Base-by-base conservation (phyloP, 2,888 invertebrate genomes). In the Esperia sulphurella region DNA sequence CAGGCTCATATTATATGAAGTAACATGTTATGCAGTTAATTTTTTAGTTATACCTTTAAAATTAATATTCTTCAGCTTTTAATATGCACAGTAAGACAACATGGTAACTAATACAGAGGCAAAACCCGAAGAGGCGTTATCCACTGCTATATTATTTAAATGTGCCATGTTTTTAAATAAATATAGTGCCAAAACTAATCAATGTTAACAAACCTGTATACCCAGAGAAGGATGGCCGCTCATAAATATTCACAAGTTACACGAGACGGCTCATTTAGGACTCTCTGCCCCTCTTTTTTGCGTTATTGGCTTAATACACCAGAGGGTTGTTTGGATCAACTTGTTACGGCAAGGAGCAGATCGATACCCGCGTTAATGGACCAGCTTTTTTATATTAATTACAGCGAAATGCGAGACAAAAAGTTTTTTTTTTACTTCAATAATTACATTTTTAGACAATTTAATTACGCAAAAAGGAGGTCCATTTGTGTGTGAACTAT, bases 211-310 rank as follows among this genome's bases (percentile, higher is more conserved):
- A 74, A 73, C 62, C 21, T 21, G 21, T 65, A 66, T 70, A 73
- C 71, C 71, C 64, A 61, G 50, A 65, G 65, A 65, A 64, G 71
- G 71, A 76, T 76, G 62, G 72, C 67, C 70, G 58, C 81, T 87
- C 84, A 88, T 88, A 87, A 89, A 89, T 89, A 89, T 89, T 86
- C 87, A 89, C 62, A 63, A 78, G 87, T 78, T 76, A 86, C 77
- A 69, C 58, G 82, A 85, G 83, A 82, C 74, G 84, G 71, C 83
- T 88, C 88, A 88, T 88, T 88, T 82, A 80, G 79, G 69, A 63
- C 65, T 65, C 54, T 63, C 69, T 72, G 75, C 77, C 83, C 84
- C 81, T 82, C 82, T 85, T 87, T 86, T 85, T 88, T 87, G 73
- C 79, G 69, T 81, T 85, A 87, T 86, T 85, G 83, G 87, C 82